Base-by-base conservation (phyloP, 2,888 invertebrate genomes). In the Drosophila putrida region DNA sequence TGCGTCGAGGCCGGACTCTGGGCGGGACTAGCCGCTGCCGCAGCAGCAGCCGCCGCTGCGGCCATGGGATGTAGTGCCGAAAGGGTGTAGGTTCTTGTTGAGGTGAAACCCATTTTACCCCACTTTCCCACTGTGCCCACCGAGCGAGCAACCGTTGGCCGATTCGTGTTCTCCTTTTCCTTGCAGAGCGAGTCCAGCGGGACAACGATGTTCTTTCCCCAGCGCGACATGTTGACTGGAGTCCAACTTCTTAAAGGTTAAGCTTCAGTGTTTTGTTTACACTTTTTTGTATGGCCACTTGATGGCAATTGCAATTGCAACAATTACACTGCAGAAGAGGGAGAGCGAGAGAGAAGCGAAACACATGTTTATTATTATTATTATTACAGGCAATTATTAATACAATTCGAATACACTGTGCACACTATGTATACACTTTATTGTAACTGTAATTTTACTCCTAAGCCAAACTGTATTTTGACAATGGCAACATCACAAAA, bases 101-200 rank as follows among this genome's bases (percentile, higher is more conserved):
- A 97, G 27, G 98, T 98, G 93, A 97, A 98, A 75, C 97, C 97
- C 89, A 97, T 97, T 92, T 97, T 97, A 81, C 98, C 98, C 97
- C 98, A 98, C 94, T 97, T 97, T 82, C 98, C 98, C 79, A 98
- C 96, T 35, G 97, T 97, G 75, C 97, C 98, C 79, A 97, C 96
- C 33, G 97, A 97, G 79, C 97, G 95, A 55, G 97, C 96, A 60
- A 97, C 97, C 57, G 97, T 95, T 8, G 97, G 97, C 88, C 96
- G 96, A 92, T 97, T 97, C 91, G 96, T 96, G 92, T 96, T 97
- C 90, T 96, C 95, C 76, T 93, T 93, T 91, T 96, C 95, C 90
- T 94, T 94, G 91, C 94, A 94, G 67, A 95, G 93, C 90, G 94
- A 94, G 88, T 95, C 95, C 93, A 95, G 92, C 82, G 95, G 95